Conservation (phyloP, 2,113 vertebrate species). For the Mormyrus lacerda region DNA sequence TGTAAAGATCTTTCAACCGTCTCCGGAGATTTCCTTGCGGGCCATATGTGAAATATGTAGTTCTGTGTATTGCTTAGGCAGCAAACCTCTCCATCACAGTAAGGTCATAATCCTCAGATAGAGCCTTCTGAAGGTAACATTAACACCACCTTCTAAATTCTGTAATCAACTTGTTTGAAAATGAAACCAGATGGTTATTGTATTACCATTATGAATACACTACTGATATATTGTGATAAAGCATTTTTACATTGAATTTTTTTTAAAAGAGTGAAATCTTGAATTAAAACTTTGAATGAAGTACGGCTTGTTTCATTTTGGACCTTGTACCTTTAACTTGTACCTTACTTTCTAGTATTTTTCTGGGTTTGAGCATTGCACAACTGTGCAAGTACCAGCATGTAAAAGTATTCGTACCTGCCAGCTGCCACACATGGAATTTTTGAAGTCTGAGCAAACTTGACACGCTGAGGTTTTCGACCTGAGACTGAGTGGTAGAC, state of each 20-base stretch:
- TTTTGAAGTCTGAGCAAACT: not conserved
- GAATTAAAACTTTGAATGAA: not conserved
- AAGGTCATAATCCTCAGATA: not conserved
- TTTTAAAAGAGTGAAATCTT: not conserved
- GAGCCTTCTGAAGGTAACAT: not conserved
- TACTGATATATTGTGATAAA: not conserved
- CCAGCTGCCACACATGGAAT: not conserved
- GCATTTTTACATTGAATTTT: not conserved
- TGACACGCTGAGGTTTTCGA: not conserved
- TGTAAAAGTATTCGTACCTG: conserved; percentile 40
- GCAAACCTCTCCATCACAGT: not conserved
- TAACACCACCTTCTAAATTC: not conserved
- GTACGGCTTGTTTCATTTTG: not conserved
- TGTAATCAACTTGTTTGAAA: not conserved
- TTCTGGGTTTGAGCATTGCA: not conserved
- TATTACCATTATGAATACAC: not conserved
- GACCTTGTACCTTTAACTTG: not conserved
- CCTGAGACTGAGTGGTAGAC: not conserved
- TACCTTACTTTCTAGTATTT: not conserved
- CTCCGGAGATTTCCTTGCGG: not conserved
- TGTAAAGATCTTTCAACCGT: not conserved
- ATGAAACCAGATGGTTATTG: not conserved
- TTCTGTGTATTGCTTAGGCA: not conserved
- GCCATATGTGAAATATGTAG: not conserved
- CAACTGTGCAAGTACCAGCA: conserved; percentile 16